Evolutionary conservation across 1,140 invertebrate genomes (phyloP), one percentile per base, ranked within the genome.

Genomic region (Battus philenor): DNA sequence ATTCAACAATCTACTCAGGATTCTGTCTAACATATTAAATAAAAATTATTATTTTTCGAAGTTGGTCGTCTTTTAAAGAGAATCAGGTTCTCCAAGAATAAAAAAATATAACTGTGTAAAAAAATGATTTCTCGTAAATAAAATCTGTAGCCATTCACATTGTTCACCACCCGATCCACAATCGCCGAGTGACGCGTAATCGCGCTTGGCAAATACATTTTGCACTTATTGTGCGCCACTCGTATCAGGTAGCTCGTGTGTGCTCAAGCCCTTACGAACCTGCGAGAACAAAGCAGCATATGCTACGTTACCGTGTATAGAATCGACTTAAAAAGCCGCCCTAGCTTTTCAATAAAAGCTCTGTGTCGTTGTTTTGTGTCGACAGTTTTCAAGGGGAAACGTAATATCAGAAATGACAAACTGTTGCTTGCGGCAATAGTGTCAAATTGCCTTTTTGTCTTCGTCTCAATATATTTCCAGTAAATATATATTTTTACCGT

Each of bases 181-280:
- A 39, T 50, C 51, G 50, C 30, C 48, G 44, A 56, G 57, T 57
- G 44, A 62, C 58, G 61, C 64, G 64, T 74, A 74, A 76, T 74
- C 70, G 69, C 58, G 51, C 58, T 55, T 47, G 47, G 72, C 70
- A 79, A 79, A 79, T 79, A 79, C 75, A 60, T 69, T 74, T 56
- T 66, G 66, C 75, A 68, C 74, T 78, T 68, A 74, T 72, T 66
- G 61, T 62, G 62, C 56, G 39, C 57, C 57, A 66, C 64, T 73
- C 52, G 55, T 61, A 62, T 64, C 66, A 71, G 68, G 59, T 73
- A 62, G 38, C 67, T 60, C 24, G 24, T 66, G 66, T 71, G 63
- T 68, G 55, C 54, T 49, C 56, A 60, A 51, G 50, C 58, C 64
- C 63, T 70, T 69, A 63, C 47, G 41, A 59, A 47, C 53, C 44